A percentile compares a stretch with the other conserved stretches of the same genome.
phyloP scores from a whole-genome alignment of 2,113 vertebrate genomes.

The Hemiscyllium ocellatum region DNA sequence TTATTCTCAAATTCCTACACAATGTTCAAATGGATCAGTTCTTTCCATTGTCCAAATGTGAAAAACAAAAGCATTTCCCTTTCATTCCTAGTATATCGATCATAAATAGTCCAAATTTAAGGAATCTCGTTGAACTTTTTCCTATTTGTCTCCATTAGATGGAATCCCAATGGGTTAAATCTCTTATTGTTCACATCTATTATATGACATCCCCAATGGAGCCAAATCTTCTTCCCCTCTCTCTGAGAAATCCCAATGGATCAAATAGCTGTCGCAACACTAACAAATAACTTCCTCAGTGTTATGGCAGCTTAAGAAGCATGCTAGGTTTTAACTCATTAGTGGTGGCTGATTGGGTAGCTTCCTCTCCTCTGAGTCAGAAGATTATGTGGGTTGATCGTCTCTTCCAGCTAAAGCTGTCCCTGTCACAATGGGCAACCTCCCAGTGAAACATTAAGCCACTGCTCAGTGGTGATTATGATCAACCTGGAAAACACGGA shows the following conservation, averaged over 20 bases:
- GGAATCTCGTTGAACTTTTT: not conserved
- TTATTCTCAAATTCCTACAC: not conserved
- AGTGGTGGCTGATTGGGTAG: not conserved
- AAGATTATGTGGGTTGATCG: not conserved
- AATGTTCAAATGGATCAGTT: not conserved
- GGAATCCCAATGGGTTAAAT: not conserved
- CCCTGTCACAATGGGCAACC: too few relatives aligned
- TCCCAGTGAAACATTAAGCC: not conserved
- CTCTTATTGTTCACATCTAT: not conserved
- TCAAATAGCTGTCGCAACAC: too few relatives aligned
- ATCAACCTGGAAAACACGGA: not conserved
- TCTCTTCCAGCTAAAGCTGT: not conserved
- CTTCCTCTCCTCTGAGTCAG: not conserved
- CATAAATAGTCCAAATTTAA: not conserved
- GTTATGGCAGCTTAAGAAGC: not conserved
- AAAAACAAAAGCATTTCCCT: not conserved
- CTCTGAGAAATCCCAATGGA: not conserved
- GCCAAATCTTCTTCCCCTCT: not conserved
- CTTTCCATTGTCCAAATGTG: not conserved
- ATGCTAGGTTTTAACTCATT: not conserved
- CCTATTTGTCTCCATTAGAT: not conserved
- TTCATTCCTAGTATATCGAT: not conserved
- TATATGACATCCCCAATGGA: not conserved
- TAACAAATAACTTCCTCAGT: not conserved
- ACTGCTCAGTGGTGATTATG: too few relatives aligned